Percentiles rank a stretch among this genome's conserved stretches.
phyloP scores from a whole-genome alignment of 1,140 invertebrate genomes.

The Tenebrio molitor region DNA sequence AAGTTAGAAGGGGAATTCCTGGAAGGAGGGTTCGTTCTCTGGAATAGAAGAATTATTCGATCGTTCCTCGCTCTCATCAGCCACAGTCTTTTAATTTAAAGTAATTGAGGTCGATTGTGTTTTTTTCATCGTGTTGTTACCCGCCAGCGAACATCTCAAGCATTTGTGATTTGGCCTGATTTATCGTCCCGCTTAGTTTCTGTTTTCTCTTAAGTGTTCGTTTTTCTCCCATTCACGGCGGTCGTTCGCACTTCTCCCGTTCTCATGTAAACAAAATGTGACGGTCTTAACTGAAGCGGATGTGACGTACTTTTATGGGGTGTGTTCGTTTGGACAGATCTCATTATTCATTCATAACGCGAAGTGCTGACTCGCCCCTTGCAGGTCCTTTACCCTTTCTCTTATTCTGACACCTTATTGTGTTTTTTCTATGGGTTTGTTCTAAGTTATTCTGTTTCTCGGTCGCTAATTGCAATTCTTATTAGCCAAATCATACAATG shows the following conservation, averaged over 20 bases:
- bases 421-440: neutral
- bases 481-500: too few relatives aligned
- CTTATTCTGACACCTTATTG: neutral
- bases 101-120: constrained; percentile 46
- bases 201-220: constrained; percentile 44
- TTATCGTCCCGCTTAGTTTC: constrained; percentile 41
- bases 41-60: constrained; percentile 8
- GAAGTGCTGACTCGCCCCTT: constrained; percentile 35
- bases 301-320: constrained; percentile 48
- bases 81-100: constrained; percentile 41
- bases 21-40: neutral
- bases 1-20: too few relatives aligned
- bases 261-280: constrained; percentile 47
- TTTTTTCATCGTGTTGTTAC: constrained; percentile 40
- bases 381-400: constrained; percentile 13
- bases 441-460: neutral
- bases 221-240: constrained; percentile 43
- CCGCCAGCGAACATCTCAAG: constrained; percentile 42
- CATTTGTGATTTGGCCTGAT: constrained; percentile 42
- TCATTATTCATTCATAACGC: constrained; percentile 51
- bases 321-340: constrained; percentile 45
- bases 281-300: constrained; percentile 47
- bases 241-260: constrained; percentile 42
- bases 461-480: too few relatives aligned
- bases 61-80: constrained; percentile 24